Conservation (phyloP, 2,797 vertebrate genomes). For the Eulemur coronatus region DNA sequence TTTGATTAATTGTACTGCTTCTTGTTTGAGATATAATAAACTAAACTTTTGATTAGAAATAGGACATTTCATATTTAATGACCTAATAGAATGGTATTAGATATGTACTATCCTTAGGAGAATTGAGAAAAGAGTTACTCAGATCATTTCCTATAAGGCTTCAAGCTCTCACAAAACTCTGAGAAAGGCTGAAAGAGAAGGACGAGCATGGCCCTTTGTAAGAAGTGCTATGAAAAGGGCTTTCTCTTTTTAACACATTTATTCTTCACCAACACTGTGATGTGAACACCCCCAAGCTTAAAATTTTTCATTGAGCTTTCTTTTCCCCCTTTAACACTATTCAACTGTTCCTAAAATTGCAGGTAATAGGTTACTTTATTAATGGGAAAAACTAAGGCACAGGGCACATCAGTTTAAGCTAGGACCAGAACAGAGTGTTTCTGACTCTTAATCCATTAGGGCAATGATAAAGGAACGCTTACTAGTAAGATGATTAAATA, state of each 20-base stretch:
- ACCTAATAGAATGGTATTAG: background rate
- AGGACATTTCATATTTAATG: too few relatives aligned
- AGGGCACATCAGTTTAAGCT: background rate
- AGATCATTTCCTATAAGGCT: background rate
- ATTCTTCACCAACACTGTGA: background rate
- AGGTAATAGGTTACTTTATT: constrained; percentile 4
- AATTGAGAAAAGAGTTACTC: background rate
- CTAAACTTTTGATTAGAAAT: too few relatives aligned
- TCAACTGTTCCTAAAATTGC: background rate
- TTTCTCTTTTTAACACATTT: background rate
- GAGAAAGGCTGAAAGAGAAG: background rate
- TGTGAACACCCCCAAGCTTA: background rate
- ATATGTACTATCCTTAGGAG: background rate
- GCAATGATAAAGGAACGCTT: background rate
- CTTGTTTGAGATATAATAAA: too few relatives aligned
- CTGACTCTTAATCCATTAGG: background rate
- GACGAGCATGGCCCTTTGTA: background rate
- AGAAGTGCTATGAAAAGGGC: background rate
- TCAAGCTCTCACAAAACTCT: background rate
- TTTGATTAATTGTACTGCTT: too few relatives aligned
- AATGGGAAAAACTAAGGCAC: background rate
- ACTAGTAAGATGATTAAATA: constrained; percentile 24
- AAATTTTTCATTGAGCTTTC: background rate
- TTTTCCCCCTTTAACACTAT: background rate
- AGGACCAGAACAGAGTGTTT: background rate